Evolutionary conservation across 2,113 vertebrate species (phyloP).

Genomic region (Verasper variegatus): DNA sequence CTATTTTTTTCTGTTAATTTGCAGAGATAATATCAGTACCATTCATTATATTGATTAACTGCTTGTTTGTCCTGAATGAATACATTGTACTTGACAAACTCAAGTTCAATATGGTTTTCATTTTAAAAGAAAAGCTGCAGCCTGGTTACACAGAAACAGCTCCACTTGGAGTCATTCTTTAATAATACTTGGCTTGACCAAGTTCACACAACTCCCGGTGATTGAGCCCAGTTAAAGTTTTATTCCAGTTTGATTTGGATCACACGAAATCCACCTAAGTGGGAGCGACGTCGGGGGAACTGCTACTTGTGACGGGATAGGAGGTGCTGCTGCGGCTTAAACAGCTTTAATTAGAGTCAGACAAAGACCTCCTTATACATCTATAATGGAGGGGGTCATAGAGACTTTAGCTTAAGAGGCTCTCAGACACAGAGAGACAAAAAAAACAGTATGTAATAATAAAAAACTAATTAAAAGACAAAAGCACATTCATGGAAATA

Average conservation of each 20-base stretch:
- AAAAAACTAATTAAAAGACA: not conserved
- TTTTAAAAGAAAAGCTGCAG: conserved; percentile 9
- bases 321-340: conserved; percentile 54
- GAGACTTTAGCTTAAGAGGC: conserved; percentile 33
- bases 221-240: conserved; percentile 25
- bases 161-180: conserved; percentile 9
- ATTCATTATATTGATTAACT: not conserved
- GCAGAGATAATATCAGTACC: not conserved
- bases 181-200: conserved; percentile 16
- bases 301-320: conserved; percentile 14
- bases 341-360: conserved; percentile 63
- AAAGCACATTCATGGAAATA: no score
- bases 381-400: conserved; percentile 33
- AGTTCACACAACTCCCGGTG: not conserved
- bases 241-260: conserved; percentile 52
- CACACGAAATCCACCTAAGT: conserved; percentile 30
- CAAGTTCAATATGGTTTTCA: not conserved
- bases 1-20: not conserved
- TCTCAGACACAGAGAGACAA: conserved; percentile 14
- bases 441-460: conserved; percentile 16
- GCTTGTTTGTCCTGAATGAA: not conserved
- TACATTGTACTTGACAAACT: not conserved
- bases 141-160: conserved; percentile 18
- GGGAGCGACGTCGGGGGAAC: conserved; percentile 31
- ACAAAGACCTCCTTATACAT: conserved; percentile 67